phyloP scores from a whole-genome alignment of 2,113 vertebrate species.

The Sclerurus mexicanus region DNA sequence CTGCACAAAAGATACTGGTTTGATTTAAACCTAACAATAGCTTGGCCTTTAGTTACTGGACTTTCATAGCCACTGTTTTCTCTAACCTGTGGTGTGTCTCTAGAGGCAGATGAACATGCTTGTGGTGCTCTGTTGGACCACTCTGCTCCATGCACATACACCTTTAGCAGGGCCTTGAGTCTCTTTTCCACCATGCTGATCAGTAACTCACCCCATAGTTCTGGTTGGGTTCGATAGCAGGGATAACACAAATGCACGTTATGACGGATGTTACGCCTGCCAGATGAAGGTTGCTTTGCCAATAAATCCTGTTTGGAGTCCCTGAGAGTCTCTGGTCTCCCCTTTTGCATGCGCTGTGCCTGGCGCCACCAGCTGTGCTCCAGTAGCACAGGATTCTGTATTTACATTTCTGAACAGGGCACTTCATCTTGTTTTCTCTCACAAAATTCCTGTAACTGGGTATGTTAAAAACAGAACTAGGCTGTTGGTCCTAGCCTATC shows the following conservation, averaged over 20 bases:
- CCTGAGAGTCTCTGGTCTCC: neutral
- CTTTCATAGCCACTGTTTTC: neutral
- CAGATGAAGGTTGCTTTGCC: neutral
- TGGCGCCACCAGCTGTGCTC: neutral
- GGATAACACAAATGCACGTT: neutral
- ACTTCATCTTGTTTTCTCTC: neutral
- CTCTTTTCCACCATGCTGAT: neutral
- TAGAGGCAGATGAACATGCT: neutral
- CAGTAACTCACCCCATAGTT: neutral
- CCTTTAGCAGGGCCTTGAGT: neutral
- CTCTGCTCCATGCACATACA: neutral
- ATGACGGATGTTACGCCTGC: accelerated
- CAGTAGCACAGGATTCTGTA: accelerated
- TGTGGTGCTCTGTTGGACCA: neutral
- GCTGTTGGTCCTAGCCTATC: neutral
- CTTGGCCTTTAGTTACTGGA: neutral
- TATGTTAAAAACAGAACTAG: neutral
- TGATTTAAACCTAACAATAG: neutral
- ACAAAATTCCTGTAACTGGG: neutral
- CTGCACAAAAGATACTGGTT: neutral
- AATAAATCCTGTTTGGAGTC: neutral
- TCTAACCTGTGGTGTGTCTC: neutral
- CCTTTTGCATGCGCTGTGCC: neutral
- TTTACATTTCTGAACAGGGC: neutral
- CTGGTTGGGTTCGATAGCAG: neutral